Evolutionary conservation across 2,888 invertebrate genomes (phyloP), one percentile per base, ranked within the genome.

Genomic region (Mystacides longicornis): DNA sequence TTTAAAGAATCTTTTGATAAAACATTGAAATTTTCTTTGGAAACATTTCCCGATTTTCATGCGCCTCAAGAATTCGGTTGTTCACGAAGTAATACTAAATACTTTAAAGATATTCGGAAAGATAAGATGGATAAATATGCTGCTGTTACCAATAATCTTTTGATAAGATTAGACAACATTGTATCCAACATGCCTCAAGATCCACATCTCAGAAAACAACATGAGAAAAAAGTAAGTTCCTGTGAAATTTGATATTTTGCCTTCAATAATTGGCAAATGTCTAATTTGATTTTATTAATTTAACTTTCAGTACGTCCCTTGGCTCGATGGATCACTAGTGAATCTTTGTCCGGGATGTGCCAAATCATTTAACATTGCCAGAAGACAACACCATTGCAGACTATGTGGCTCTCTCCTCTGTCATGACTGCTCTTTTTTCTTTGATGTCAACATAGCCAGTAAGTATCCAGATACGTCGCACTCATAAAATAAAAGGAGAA

Each of bases 311-410:
- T 75, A 79, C 55, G 97, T 98, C 3, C 87, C 89, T 27, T 99
- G 99, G 99, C 75, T 93, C 46, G 92, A 94, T 66, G 98, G 98
- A 31, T 83, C 83, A 49, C 89, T 89, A 52, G 95, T 94, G 0
- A 87, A 86, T 60, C 73, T 92, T 7, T 99, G 98, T 69, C 93
- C 94, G 0, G 87, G 85, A 62, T 99, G 99, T 75, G 90, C 93
- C 0, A 86, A 86, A 67, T 79, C 84, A 47, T 99, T 99, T 71
- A 87, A 89, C 65, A 72, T 95, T 55, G 86, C 93, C 0, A 78
- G 93, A 56, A 78, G 98, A 61, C 91, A 95, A 69, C 98, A 99
- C 72, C 99, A 99, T 72, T 99, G 99, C 68, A 79, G 97, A 59
- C 79, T 98, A 2, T 98, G 93, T 69, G 97, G 97, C 1, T 88